A percentile compares a stretch with the other conserved stretches of the same genome.
Conservation (phyloP, 2,888 invertebrate species). For the Melolontha melolontha region DNA sequence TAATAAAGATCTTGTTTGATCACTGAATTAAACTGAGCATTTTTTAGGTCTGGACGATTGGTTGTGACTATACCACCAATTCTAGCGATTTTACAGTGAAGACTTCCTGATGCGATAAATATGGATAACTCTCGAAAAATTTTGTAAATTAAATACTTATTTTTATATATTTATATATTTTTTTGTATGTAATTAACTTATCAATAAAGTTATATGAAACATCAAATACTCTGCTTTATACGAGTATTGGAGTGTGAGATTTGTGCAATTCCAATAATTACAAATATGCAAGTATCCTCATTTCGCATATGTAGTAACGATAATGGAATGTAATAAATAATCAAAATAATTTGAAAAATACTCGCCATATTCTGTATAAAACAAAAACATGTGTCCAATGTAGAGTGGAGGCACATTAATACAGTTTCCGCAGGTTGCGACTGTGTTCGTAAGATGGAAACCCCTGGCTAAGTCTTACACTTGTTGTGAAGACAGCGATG, state of each 20-base stretch:
- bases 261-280: constrained; percentile 97
- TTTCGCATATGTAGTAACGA: constrained; percentile 96
- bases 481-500: no score
- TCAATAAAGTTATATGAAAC: constrained; percentile 95
- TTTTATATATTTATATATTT: not conserved
- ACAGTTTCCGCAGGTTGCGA: no score
- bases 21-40: constrained; percentile 93
- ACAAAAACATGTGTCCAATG: no score
- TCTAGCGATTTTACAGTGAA: constrained; percentile 98
- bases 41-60: constrained; percentile 90
- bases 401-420: no score
- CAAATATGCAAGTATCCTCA: constrained; percentile 96
- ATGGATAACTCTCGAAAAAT: constrained; percentile 77
- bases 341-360: no score
- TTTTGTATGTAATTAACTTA: constrained; percentile 75
- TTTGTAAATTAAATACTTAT: constrained; percentile 21
- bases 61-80: constrained; percentile 97
- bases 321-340: constrained; percentile 93
- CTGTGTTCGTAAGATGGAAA: no score
- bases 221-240: constrained; percentile 96
- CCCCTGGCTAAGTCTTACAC: no score
- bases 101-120: constrained; percentile 96
- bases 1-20: constrained; percentile 96
- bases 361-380: no score
- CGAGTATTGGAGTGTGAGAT: constrained; percentile 95